These are phyloP conservation scores for Hyperopisus bebe DNA, from an alignment of 2,113 vertebrate genomes.

Conservation along the genomic window DNA sequence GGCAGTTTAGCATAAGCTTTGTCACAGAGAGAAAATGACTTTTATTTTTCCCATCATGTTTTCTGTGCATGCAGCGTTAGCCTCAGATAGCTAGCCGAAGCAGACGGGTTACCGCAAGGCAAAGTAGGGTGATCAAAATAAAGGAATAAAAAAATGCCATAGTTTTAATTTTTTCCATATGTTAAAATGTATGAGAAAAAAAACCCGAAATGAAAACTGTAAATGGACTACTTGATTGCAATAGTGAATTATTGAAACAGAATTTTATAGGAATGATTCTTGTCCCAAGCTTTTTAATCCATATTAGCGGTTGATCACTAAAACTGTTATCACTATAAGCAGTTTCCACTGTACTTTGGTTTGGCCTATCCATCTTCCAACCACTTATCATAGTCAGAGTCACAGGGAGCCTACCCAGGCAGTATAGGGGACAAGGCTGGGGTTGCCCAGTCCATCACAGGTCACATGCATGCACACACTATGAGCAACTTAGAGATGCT, in stretches of 20 bases:
- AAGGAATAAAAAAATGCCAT: too few relatives aligned
- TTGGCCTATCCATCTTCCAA: neutral
- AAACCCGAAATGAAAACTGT: neutral
- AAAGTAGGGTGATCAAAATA: too few relatives aligned
- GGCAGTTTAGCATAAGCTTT: too few relatives aligned
- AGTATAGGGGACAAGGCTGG: neutral
- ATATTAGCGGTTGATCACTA: neutral
- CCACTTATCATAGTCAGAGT: neutral
- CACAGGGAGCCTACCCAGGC: neutral
- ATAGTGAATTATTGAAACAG: neutral
- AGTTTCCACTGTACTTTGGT: neutral
- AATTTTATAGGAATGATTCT: neutral
- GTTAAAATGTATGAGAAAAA: too few relatives aligned
- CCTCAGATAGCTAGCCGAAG: too few relatives aligned
- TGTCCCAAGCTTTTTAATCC: neutral
- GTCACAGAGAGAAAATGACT: too few relatives aligned
- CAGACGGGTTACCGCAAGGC: too few relatives aligned
- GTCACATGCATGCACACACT: neutral
- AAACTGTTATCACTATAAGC: neutral
- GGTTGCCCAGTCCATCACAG: neutral
- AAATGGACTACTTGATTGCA: neutral
- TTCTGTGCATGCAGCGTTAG: too few relatives aligned
- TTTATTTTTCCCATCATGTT: too few relatives aligned
- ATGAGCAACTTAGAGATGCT: neutral
- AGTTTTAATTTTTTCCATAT: too few relatives aligned